These are phyloP conservation scores for Nothoprocta perdicaria DNA, from an alignment of 2,113 vertebrate species.

Conservation along the genomic window DNA sequence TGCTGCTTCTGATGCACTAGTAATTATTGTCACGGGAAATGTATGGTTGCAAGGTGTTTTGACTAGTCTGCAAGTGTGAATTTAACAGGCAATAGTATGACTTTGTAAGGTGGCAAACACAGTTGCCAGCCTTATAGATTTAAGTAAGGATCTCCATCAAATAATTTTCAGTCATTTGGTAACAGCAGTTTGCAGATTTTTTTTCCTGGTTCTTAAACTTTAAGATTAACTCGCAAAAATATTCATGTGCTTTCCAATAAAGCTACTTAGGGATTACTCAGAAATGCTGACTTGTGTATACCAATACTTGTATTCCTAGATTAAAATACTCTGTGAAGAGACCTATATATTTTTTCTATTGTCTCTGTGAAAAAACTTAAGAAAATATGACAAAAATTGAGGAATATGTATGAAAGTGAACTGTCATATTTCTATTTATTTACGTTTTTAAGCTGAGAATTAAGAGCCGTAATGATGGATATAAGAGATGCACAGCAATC, in stretches of 20 bases:
- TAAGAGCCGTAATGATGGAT: constrained; percentile 54
- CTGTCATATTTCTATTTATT: neutral
- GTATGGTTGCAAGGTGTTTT: neutral
- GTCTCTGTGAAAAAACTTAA: neutral
- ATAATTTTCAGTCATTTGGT: neutral
- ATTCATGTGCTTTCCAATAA: neutral
- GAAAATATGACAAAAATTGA: neutral
- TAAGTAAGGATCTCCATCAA: neutral
- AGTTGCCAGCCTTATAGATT: neutral
- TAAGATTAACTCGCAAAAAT: neutral
- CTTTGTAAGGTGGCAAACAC: neutral
- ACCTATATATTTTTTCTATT: too few relatives aligned
- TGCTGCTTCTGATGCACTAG: neutral
- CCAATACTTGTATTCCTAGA: neutral
- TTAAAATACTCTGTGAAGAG: neutral
- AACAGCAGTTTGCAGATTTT: neutral
- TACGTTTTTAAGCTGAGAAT: constrained; percentile 30
- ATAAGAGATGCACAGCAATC: constrained; percentile 36
- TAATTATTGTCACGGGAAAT: neutral
- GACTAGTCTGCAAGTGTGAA: neutral
- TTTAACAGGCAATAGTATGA: neutral
- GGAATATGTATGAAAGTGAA: neutral
- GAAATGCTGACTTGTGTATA: neutral
- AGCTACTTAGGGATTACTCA: neutral
- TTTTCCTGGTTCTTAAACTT: neutral